Evolutionary conservation across 2,888 invertebrate genomes (phyloP).

Genomic region (Caenorhabditis virilis): DNA sequence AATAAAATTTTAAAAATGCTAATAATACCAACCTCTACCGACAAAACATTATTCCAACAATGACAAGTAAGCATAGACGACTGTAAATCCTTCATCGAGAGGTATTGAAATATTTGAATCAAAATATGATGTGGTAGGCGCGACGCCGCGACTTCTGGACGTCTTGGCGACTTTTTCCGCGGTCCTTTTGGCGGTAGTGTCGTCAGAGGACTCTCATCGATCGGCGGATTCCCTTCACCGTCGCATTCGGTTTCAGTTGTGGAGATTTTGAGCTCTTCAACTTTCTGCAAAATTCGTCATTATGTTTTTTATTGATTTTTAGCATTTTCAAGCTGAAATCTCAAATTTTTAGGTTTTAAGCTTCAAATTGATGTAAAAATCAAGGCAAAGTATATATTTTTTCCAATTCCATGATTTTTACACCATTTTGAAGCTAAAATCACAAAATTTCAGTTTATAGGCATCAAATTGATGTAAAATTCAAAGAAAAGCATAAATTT

Average conservation of each 20-base stretch:
- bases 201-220: not conserved
- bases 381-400: no score
- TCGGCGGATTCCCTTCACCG: slow-evolving; percentile 28
- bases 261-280: slow-evolving; percentile 6
- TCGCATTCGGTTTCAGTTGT: slow-evolving; percentile 17
- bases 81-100: slow-evolving; percentile 76
- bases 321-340: not conserved
- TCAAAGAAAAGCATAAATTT: no score
- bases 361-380: no score
- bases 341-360: no score
- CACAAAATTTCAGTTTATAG: no score
- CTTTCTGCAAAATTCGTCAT: not conserved
- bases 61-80: slow-evolving; percentile 91
- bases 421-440: no score
- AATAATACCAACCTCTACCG: slow-evolving; percentile 70
- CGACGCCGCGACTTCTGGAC: slow-evolving; percentile 44
- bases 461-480: no score
- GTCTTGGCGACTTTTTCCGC: slow-evolving; percentile 15
- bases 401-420: not conserved
- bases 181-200: not conserved
- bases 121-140: slow-evolving; percentile 57
- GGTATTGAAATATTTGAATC: slow-evolving; percentile 53
- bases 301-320: not conserved
- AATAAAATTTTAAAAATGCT: slow-evolving; percentile 2
- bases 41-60: slow-evolving; percentile 86